Evolutionary conservation across 2,888 invertebrate species (phyloP).

Genomic region (Dolichomitus sp.): DNA sequence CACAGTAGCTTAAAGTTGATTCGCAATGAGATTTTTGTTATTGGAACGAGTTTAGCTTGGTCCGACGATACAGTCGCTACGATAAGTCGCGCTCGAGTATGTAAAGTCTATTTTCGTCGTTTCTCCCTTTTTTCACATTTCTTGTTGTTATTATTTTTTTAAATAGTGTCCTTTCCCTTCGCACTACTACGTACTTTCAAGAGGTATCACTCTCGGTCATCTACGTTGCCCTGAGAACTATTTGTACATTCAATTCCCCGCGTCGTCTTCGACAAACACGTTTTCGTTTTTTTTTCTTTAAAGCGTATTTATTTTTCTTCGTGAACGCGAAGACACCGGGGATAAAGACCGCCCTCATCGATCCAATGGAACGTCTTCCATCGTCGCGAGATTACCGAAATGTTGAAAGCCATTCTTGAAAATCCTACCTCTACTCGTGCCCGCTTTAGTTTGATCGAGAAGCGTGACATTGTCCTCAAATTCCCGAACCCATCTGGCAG

Average conservation of each 20-base stretch:
- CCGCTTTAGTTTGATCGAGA: constrained; percentile 79
- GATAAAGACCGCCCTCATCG: constrained; percentile 70
- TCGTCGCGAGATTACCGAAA: constrained; percentile 75
- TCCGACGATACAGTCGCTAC: constrained; percentile 10
- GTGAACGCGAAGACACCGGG: background rate
- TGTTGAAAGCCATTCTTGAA: constrained; percentile 87
- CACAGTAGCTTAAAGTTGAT: background rate
- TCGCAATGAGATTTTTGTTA: constrained; percentile 17
- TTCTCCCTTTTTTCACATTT: constrained; percentile 13
- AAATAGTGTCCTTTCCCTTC: background rate
- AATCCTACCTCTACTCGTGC: constrained; percentile 81
- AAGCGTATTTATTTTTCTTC: constrained; percentile 10
- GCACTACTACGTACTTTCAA: constrained; percentile 38
- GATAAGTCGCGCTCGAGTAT: background rate
- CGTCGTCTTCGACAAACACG: background rate
- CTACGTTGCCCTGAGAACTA: constrained; percentile 67
- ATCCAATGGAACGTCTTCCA: constrained; percentile 80
- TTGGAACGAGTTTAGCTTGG: constrained; percentile 36
- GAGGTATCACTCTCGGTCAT: constrained; percentile 29
- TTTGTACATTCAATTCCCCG: constrained; percentile 54
- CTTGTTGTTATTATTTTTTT: background rate
- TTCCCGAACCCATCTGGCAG: constrained; percentile 81
- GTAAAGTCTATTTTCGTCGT: constrained; percentile 2
- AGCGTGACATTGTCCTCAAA: constrained; percentile 82
- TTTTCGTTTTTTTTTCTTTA: background rate